Percentiles rank a stretch among this genome's conserved stretches.
These are phyloP conservation scores for Copsychus sechellarum DNA, from an alignment of 2,113 vertebrate species.

Conservation along the genomic window DNA sequence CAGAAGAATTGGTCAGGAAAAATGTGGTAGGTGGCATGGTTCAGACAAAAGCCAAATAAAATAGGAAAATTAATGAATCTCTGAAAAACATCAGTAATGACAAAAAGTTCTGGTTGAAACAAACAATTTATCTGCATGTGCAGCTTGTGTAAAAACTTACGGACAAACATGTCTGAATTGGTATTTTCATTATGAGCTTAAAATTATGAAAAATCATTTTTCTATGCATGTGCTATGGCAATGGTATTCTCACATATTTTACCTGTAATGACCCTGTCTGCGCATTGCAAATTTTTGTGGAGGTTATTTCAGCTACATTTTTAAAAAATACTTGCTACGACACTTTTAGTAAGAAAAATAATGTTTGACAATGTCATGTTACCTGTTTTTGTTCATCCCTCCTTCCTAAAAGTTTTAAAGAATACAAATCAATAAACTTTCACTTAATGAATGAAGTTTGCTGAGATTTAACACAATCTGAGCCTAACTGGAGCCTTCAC, in stretches of 20 bases:
- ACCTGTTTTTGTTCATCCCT: not conserved
- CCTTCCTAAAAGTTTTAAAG: not conserved
- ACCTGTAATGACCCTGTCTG: not conserved
- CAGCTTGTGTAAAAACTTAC: not conserved
- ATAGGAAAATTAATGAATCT: not conserved
- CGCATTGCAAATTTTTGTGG: not conserved
- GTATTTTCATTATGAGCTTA: not conserved
- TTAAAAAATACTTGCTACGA: not conserved
- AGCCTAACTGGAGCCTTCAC: not conserved
- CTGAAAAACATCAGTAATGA: not conserved
- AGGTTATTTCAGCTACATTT: not conserved
- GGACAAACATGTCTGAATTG: not conserved
- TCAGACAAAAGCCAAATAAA: not conserved
- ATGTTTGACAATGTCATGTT: not conserved
- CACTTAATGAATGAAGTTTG: not conserved
- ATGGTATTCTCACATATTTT: not conserved
- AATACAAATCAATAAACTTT: not conserved
- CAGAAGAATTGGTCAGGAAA: not conserved
- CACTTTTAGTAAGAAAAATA: not conserved
- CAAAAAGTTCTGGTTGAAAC: not conserved
- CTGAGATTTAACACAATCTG: not conserved
- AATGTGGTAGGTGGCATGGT: not conserved
- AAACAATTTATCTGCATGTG: not conserved
- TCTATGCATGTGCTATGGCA: not conserved
- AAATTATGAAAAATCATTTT: not conserved